Evolutionary conservation across 1,140 invertebrate species (phyloP).

Genomic region (Thaumatotibia leucotreta): DNA sequence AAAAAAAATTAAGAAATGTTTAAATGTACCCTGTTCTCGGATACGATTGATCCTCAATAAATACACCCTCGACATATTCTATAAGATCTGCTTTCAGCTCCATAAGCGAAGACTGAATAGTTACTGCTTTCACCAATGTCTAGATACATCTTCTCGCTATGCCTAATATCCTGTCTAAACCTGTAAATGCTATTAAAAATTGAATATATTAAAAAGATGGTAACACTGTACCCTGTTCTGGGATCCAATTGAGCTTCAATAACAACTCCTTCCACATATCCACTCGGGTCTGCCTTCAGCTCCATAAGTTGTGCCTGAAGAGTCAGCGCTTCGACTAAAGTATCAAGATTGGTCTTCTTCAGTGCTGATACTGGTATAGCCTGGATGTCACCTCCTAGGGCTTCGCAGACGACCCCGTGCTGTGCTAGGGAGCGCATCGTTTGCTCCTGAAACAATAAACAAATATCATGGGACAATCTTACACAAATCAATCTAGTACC

Average conservation of each 20-base stretch:
- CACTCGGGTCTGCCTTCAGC: constrained; percentile 87
- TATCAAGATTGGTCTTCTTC: constrained; percentile 86
- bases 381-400: constrained; percentile 94
- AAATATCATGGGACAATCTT: neutral
- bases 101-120: too few relatives aligned
- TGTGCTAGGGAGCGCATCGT: constrained; percentile 86
- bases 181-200: too few relatives aligned
- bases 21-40: too few relatives aligned
- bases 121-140: too few relatives aligned
- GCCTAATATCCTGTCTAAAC: too few relatives aligned
- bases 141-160: too few relatives aligned
- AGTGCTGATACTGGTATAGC: constrained; percentile 94
- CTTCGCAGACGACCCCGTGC: constrained; percentile 90
- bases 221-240: constrained; percentile 80
- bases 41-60: too few relatives aligned
- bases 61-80: too few relatives aligned
- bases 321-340: constrained; percentile 90
- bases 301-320: constrained; percentile 93
- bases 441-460: constrained; percentile 77
- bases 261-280: constrained; percentile 92
- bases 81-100: too few relatives aligned
- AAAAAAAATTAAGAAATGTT: too few relatives aligned
- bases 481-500: too few relatives aligned
- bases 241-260: constrained; percentile 90
- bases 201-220: neutral